These are phyloP conservation scores for Conus ventricosus DNA, from an alignment of 1,140 invertebrate genomes.

Conservation along the genomic window DNA sequence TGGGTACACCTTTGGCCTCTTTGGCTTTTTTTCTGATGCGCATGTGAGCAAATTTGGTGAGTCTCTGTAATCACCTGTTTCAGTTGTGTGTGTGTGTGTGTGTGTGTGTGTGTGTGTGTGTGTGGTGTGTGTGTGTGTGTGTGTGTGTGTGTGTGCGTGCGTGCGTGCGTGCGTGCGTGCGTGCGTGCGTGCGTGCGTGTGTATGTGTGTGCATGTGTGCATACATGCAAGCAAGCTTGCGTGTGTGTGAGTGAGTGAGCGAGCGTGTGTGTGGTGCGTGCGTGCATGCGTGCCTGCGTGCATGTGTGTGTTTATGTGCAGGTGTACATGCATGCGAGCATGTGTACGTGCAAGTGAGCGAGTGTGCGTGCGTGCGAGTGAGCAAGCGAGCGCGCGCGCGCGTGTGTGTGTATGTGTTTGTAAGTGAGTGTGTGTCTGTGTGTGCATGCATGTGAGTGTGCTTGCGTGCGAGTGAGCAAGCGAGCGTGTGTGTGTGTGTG, in stretches of 20 bases:
- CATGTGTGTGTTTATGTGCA: neutral
- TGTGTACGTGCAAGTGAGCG: neutral
- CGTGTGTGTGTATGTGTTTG: neutral
- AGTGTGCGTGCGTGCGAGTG: neutral
- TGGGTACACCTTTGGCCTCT: constrained; percentile 48
- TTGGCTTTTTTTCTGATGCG: neutral
- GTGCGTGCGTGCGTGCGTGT: constrained; percentile 17
- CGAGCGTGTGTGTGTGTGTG: neutral
- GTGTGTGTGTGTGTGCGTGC: constrained; percentile 13
- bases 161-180: neutral
- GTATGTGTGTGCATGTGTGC: neutral
- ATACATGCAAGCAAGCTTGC: neutral
- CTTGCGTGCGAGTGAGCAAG: neutral
- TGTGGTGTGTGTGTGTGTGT: constrained; percentile 16
- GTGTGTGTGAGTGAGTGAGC: neutral
- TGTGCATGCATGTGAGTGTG: neutral
- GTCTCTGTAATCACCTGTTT: neutral
- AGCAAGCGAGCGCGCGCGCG: neutral
- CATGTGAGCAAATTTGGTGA: neutral
- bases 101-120: constrained; percentile 11
- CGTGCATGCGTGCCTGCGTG: neutral
- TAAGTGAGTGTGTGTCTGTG: neutral
- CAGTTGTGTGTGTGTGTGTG: constrained; percentile 3
- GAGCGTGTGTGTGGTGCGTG: neutral
- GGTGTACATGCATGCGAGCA: neutral